phyloP scores from a whole-genome alignment of 2,797 vertebrate genomes.

The Onychomys leucogaster region DNA sequence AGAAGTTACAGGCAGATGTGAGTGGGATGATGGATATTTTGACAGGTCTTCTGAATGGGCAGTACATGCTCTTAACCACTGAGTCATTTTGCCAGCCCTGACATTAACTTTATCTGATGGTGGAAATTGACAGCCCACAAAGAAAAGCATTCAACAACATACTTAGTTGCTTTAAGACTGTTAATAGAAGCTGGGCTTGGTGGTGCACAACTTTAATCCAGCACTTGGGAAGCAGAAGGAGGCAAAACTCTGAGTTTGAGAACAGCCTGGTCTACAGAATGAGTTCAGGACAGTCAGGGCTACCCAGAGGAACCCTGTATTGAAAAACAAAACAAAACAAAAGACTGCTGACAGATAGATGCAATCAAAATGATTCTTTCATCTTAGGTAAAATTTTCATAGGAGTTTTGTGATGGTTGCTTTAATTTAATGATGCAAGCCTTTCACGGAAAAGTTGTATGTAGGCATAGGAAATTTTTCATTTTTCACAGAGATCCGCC shows the following conservation, averaged over 20 bases:
- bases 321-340: neutral
- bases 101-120: conserved; percentile 48
- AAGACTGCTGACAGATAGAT: conserved; percentile 50
- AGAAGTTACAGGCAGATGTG: neutral
- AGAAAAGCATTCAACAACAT: neutral
- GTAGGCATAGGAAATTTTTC: neutral
- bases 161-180: conserved; percentile 17
- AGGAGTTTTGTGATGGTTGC: neutral
- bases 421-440: conserved; percentile 33
- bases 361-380: conserved; percentile 31
- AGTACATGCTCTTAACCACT: too few species aligned
- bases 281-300: neutral
- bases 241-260: neutral
- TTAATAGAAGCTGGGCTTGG: neutral
- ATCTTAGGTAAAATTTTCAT: conserved; percentile 5
- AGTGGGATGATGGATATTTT: too few species aligned
- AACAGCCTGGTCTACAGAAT: neutral
- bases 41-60: neutral
- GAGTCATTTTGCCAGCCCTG: neutral
- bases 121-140: conserved; percentile 9
- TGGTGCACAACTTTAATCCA: neutral
- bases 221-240: neutral
- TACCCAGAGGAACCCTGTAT: neutral
- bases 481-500: neutral
- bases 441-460: conserved; percentile 32